Conservation (phyloP, 2,113 vertebrate genomes). For the Channa maculata region DNA sequence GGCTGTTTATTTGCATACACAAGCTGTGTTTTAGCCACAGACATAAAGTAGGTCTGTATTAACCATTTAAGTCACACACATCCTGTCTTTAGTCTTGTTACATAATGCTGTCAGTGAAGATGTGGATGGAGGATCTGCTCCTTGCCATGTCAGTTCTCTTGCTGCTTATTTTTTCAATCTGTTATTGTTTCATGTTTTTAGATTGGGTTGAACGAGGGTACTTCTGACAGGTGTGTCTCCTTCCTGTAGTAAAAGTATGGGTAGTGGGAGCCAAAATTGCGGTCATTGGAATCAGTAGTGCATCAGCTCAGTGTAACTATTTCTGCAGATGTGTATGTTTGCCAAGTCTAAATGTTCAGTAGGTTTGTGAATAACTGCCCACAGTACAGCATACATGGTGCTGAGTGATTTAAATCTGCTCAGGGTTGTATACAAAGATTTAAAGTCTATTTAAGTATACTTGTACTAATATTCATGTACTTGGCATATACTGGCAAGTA, state of each 20-base stretch:
- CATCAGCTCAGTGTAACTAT: fast-evolving
- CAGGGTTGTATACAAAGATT: too few species aligned
- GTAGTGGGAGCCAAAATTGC: background rate
- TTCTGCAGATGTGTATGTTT: background rate
- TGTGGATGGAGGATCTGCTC: background rate
- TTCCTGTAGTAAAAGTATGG: background rate
- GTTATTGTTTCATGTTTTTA: background rate
- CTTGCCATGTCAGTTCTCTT: background rate
- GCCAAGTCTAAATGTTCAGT: background rate
- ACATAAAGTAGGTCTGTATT: conserved; percentile 6
- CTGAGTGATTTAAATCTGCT: background rate
- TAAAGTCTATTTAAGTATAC: too few species aligned
- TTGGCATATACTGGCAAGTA: too few species aligned
- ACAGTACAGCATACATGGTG: background rate
- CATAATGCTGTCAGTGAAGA: conserved; percentile 24
- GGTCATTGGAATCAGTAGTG: background rate
- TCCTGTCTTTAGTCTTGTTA: conserved; percentile 50
- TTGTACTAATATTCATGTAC: too few species aligned
- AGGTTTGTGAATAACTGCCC: conserved; percentile 2
- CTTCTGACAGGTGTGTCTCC: conserved; percentile 7
- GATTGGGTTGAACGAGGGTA: background rate
- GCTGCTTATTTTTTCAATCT: background rate
- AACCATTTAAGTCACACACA: conserved; percentile 21
- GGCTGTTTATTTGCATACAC: conserved; percentile 49
- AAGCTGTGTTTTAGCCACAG: conserved; percentile 26